Base-by-base conservation (phyloP, 1,140 invertebrate genomes). In the Bombus picipes region DNA sequence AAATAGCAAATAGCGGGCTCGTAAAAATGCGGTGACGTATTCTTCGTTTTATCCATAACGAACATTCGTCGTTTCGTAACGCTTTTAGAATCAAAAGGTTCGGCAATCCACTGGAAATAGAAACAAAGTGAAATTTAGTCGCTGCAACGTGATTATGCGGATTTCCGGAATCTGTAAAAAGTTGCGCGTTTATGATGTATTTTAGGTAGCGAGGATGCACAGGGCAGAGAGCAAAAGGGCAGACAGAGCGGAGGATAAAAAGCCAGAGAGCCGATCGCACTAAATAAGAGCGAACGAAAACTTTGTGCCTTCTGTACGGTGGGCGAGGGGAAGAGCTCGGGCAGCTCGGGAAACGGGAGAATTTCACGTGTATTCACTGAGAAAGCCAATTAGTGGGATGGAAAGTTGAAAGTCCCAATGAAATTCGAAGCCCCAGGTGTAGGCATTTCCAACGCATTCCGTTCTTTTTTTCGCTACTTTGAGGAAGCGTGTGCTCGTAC, bases 351-450 rank as follows among this genome's bases (percentile, higher is more conserved):
- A 53, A 53, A 53, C 18, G 47, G 47, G 47, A 59, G 34, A 66
- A 41, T 71, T 47, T 32, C 37, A 13, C 59, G 37, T 34, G 34
- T 62, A 81, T 81, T 72, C 80, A 59, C 2, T 22, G 53, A 43
- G 80, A 34, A 47, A 62, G 57, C 70, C 57, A 82, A 82, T 82
- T 82, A 82, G 22, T 57, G 22, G 18, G 25, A 65, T 73, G 70
- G 53, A 74, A 82, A 34, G 70, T 39, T 65, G 53, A 72, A 53
- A 53, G 18, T 53, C 47, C 47, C 66, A n/a, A 57, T 39, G 13
- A 71, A 57, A 71, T 71, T 47, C 15, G 22, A 66, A n/a, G 5
- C 76, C 34, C 25, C 32, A 28, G 32, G n/a, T 39, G 65, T 53
- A 12, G 59, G 12, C 12, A 12, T 62, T n/a, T 62, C 4, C 59